phyloP scores from a whole-genome alignment of 2,113 vertebrate genomes.

The Catharus bicknelli region DNA sequence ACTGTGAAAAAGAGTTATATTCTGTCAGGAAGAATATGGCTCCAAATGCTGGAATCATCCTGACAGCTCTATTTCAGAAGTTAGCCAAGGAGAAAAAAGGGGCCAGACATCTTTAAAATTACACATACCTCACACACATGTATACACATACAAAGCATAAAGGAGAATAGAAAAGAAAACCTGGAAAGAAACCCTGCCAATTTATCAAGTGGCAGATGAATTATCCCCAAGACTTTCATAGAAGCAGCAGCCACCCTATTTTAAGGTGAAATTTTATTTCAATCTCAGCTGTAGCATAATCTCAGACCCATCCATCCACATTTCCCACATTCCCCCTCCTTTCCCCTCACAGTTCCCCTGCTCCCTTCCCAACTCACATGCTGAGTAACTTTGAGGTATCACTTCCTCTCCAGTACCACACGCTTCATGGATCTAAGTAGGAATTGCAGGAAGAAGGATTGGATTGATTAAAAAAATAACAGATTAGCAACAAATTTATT shows the following conservation, averaged over 20 bases:
- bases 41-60: slow-evolving; percentile 55
- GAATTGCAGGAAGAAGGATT: not conserved
- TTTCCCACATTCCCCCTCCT: not conserved
- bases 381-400: not conserved
- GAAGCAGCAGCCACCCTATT: slow-evolving; percentile 13
- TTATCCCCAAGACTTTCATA: slow-evolving; percentile 24
- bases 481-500: not conserved
- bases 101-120: slow-evolving; percentile 57
- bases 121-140: slow-evolving; percentile 36
- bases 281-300: slow-evolving; percentile 26
- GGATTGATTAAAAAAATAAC: not conserved
- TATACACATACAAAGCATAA: slow-evolving; percentile 42
- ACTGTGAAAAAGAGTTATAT: slow-evolving; percentile 58
- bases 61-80: slow-evolving; percentile 67
- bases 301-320: slow-evolving; percentile 11
- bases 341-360: not conserved
- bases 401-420: not conserved
- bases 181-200: slow-evolving; percentile 3
- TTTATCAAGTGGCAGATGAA: slow-evolving; percentile 49
- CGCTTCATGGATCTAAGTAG: not conserved
- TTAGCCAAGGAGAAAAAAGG: slow-evolving; percentile 62
- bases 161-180: slow-evolving; percentile 25
- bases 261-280: slow-evolving; percentile 57
- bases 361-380: slow-evolving; percentile 3
- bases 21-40: slow-evolving; percentile 61